Base-by-base conservation (phyloP, 2,113 vertebrate genomes). In the Fulmarus glacialis region DNA sequence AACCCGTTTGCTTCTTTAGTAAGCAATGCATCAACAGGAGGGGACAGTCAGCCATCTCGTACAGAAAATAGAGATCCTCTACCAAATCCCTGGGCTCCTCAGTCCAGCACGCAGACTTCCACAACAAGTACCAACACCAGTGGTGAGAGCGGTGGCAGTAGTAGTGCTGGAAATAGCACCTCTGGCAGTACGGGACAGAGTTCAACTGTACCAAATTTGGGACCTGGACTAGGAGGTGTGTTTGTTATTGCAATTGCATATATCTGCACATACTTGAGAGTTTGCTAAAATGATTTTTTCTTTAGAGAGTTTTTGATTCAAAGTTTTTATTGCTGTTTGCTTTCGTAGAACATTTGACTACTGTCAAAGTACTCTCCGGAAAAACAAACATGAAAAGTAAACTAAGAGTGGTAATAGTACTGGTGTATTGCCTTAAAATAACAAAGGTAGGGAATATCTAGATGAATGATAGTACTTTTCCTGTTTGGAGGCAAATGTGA, bases 1-100 rank as follows among this genome's bases (percentile, higher is more conserved):
- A 99, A 99, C 71, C 98, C 99, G 9, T 99, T 99, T 97, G 98
- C 98, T 94, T 99, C 99, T 11, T 97, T 99, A 88, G 98, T 99
- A 94, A 99, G 97, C 97, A 98, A 95, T 96, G 55, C 96, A 36
- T 95, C 98, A 14, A 47, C 98, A 87, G 98, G 97, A 95, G 98
- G 97, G 50, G 98, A 98, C 53, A 98, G 71, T 94, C 98, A 99
- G 38, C 98, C 98, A 11, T 99, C 98, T 82, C 98, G 98, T 77
- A 99, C 98, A 86, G 99, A 99, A 97, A 99, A 99, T 18, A 97
- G 99, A 97, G 98, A 99, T 93, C 99, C 99, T 55, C 68, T 99
- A 18, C 99, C 99, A 56, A 99, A 99, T 82, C 99, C 99, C 0
- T 99, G 99, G 99, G 98, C 98, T 95, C 97, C 98, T 72, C 98